phyloP scores from a whole-genome alignment of 2,888 invertebrate species.

The Syrista parreyssii region DNA sequence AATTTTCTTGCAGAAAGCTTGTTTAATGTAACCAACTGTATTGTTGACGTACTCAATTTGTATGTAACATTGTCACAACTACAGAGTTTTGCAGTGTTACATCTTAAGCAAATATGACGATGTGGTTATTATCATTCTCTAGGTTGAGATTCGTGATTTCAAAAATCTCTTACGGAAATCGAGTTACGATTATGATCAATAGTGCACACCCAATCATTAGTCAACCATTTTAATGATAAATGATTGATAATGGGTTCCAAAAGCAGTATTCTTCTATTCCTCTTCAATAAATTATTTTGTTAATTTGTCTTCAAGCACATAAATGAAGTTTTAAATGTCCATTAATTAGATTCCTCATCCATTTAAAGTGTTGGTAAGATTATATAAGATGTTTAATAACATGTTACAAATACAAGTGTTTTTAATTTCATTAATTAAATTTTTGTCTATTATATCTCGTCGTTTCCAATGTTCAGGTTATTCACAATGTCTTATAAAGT shows the following conservation, averaged over 20 bases:
- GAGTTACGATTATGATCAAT: background rate
- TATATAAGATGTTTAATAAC: background rate
- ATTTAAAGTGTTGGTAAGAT: background rate
- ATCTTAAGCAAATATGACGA: too few relatives aligned
- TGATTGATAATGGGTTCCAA: background rate
- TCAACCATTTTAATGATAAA: background rate
- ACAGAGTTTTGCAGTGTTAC: too few relatives aligned
- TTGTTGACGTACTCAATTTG: background rate
- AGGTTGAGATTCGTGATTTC: background rate
- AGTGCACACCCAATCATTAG: background rate
- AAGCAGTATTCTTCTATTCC: too few relatives aligned
- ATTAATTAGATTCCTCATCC: background rate
- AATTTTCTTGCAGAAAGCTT: background rate
- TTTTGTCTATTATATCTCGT: background rate
- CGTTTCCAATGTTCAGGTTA: background rate
- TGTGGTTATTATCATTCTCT: background rate
- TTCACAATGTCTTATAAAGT: background rate
- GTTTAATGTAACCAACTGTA: background rate
- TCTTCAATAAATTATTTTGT: background rate
- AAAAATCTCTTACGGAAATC: background rate
- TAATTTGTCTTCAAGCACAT: background rate
- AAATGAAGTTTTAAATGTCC: background rate
- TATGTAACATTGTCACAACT: background rate
- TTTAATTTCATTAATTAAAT: background rate
- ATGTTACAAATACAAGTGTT: background rate